phyloP scores from a whole-genome alignment of 2,888 invertebrate species.

The Tiphia femorata region DNA sequence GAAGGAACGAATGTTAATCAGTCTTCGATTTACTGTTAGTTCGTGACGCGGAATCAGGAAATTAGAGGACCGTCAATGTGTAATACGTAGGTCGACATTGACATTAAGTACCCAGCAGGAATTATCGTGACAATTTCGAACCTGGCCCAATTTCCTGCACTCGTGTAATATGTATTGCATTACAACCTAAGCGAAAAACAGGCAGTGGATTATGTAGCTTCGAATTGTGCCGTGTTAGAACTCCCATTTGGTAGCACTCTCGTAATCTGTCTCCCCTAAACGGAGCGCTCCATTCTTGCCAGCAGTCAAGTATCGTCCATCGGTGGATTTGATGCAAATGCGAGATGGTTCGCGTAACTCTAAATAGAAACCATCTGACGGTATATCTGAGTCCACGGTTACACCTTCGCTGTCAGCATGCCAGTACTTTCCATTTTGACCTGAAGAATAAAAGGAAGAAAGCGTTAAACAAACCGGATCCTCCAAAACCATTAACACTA shows the following conservation, averaged over 20 bases:
- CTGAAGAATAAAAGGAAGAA: conserved; percentile 71
- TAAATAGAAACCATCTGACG: conserved; percentile 88
- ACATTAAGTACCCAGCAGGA: conserved; percentile 39
- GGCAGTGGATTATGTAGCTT: conserved; percentile 27
- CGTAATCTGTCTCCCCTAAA: conserved; percentile 82
- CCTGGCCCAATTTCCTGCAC: conserved; percentile 14
- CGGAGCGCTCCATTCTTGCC: conserved; percentile 93
- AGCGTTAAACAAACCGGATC: no score
- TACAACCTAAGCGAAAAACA: conserved; percentile 39
- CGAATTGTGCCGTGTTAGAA: conserved; percentile 74
- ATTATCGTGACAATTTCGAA: not conserved
- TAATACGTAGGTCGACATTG: not conserved
- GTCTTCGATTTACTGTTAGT: conserved; percentile 5
- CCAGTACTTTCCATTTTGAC: conserved; percentile 95
- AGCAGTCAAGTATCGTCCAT: conserved; percentile 85
- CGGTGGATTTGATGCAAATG: conserved; percentile 87
- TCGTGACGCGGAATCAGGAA: not conserved
- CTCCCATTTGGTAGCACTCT: conserved; percentile 92
- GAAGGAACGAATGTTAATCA: no score
- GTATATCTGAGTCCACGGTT: conserved; percentile 85
- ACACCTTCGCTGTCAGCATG: conserved; percentile 90
- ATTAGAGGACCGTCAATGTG: not conserved
- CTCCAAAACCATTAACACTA: no score
- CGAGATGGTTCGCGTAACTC: conserved; percentile 94
- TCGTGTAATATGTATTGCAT: conserved; percentile 37